Conservation (phyloP, 2,797 vertebrate genomes). For the Chaetodon trifasciatus region DNA sequence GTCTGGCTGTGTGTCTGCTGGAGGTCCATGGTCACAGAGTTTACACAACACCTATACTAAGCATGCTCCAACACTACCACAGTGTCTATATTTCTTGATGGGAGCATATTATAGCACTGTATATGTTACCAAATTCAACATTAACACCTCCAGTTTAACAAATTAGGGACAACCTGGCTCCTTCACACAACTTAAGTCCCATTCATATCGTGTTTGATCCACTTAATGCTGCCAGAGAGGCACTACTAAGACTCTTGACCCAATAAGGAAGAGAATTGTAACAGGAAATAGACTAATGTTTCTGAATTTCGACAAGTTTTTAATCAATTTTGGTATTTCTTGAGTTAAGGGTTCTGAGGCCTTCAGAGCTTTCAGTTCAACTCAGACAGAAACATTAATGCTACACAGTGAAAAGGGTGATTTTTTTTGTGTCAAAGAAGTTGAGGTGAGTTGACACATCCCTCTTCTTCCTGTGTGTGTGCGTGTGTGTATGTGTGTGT, state of each 20-base stretch:
- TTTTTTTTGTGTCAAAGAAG: neutral
- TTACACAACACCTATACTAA: slow-evolving; percentile 43
- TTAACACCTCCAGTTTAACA: neutral
- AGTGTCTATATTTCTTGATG: neutral
- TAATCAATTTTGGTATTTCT: neutral
- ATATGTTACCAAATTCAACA: neutral
- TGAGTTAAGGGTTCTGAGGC: neutral
- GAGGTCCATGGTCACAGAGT: slow-evolving; percentile 45
- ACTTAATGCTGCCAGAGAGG: slow-evolving; percentile 13
- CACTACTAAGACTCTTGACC: neutral
- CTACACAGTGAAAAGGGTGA: neutral
- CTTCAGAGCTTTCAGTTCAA: neutral
- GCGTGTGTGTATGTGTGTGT: slow-evolving; percentile 23
- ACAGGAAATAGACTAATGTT: neutral
- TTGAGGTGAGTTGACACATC: slow-evolving; percentile 44
- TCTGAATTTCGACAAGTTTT: neutral
- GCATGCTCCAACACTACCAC: slow-evolving; percentile 36
- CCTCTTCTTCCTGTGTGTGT: slow-evolving; percentile 61
- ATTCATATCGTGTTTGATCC: slow-evolving; percentile 10
- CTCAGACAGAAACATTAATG: neutral
- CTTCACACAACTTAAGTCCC: neutral
- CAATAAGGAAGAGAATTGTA: slow-evolving; percentile 1
- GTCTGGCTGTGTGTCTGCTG: slow-evolving; percentile 66
- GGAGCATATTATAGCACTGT: neutral
- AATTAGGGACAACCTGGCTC: slow-evolving; percentile 15